Base-by-base conservation (phyloP, 2,888 invertebrate genomes). In the Criorhina ranunculi region DNA sequence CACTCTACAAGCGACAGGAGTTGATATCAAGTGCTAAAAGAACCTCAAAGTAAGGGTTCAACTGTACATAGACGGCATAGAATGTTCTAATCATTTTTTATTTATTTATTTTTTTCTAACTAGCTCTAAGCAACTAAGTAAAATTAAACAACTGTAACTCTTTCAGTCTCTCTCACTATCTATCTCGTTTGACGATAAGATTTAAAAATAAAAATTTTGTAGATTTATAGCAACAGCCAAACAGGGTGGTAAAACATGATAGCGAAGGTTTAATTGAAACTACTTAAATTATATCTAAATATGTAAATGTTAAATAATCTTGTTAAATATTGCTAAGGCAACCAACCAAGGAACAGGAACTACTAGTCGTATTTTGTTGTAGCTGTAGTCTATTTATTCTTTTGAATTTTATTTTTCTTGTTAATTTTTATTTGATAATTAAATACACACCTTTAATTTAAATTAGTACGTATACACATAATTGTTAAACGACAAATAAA, bases 1-100 rank as follows among this genome's bases (percentile, higher is more conserved):
- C 94, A 66, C 94, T 96, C 17, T 96, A 96, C 93, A 96, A 96
- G 91, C 93, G 96, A 85, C 94, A 96, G 81, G 96, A 96, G 91
- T 92, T 96, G 75, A 96, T 97, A 89, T 95, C 96, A 49, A 96
- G 96, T 91, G 95, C 95, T 81, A 89, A 89, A 53, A 59, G 76
- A 17, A 70, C 62, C 8, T 57, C 70, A 11, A 85, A 85, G 33
- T 85, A 49, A 85, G 31, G 12, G 9, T 19, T 9, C 4, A 67
- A 15, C 3, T 60, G 60, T 69, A 67, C 17, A 76, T 76, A 55
- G 5, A 55, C 12, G 11, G 35, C 11, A 17, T 35, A n/a, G 6
- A 19, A 11, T 55, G 17, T n/a, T n/a, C n/a, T n/a, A n/a, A n/a
- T n/a, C n/a, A n/a, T 17, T 37, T 35, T 35, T 55, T 11, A 17